Evolutionary conservation across 1,140 invertebrate genomes (phyloP).

Genomic region (Elymnias hypermnestra): DNA sequence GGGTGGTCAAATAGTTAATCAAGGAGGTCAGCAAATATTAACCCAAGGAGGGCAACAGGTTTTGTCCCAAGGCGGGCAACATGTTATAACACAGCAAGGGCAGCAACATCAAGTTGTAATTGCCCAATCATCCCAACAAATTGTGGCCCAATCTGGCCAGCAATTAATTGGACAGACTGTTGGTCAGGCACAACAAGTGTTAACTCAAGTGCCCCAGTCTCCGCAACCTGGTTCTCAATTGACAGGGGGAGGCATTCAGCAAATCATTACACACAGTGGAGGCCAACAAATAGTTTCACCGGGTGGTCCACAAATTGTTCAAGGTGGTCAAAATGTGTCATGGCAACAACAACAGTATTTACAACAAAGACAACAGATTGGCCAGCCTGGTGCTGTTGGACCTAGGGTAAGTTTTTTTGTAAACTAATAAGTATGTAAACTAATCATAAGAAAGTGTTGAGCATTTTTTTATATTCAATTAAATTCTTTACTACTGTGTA

Average conservation of each 20-base stretch:
- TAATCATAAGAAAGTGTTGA: too few relatives aligned
- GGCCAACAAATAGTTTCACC: constrained; percentile 68
- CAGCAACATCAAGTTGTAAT: constrained; percentile 68
- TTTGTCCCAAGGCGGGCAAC: constrained; percentile 61
- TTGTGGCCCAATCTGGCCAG: constrained; percentile 57
- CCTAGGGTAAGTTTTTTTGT: constrained; percentile 51
- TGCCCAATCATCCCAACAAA: constrained; percentile 59
- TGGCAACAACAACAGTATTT: constrained; percentile 70
- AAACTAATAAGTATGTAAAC: neutral
- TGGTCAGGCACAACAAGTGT: constrained; percentile 58
- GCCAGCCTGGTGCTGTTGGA: constrained; percentile 59
- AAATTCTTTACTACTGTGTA: too few relatives aligned
- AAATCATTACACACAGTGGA: constrained; percentile 63
- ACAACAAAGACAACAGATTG: constrained; percentile 63
- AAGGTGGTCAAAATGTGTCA: constrained; percentile 58
- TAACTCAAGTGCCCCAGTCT: constrained; percentile 60
- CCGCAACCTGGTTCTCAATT: constrained; percentile 52
- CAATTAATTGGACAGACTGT: constrained; percentile 63
- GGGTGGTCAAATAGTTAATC: constrained; percentile 62
- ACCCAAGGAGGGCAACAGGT: constrained; percentile 62
- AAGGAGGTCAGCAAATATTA: constrained; percentile 62
- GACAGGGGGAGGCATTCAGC: constrained; percentile 49
- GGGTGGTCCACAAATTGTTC: constrained; percentile 64
- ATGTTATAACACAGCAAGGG: constrained; percentile 67
- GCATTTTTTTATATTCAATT: too few relatives aligned